A percentile compares a stretch with the other conserved stretches of the same genome.
Evolutionary conservation across 2,888 invertebrate species (phyloP).

Genomic region (Pilophorus perplexus): DNA sequence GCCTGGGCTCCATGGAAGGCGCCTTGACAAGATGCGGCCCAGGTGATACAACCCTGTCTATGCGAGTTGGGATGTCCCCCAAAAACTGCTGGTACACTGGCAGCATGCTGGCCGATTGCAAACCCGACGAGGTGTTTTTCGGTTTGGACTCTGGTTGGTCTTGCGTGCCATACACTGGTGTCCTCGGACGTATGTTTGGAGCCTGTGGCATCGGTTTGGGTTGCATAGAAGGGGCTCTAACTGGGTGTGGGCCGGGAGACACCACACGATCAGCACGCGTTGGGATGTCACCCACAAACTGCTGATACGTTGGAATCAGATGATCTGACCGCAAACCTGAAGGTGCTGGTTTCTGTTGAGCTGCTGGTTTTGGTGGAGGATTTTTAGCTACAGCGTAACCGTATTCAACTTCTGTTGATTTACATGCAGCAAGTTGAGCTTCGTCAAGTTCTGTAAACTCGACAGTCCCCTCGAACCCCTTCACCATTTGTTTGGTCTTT

Average conservation of each 20-base stretch:
- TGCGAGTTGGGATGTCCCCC: slow-evolving; percentile 47
- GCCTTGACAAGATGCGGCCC: slow-evolving; percentile 48
- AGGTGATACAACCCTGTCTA: slow-evolving; percentile 46
- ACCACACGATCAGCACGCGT: slow-evolving; percentile 42
- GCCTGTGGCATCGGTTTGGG: slow-evolving; percentile 11
- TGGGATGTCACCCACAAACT: slow-evolving; percentile 48
- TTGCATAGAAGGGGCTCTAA: slow-evolving; percentile 43
- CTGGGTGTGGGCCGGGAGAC: slow-evolving; percentile 46
- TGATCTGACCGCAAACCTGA: slow-evolving; percentile 57
- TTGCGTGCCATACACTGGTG: neutral
- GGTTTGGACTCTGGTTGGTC: slow-evolving; percentile 3
- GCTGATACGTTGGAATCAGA: slow-evolving; percentile 77
- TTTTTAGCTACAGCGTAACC: slow-evolving; percentile 30
- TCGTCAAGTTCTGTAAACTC: slow-evolving; percentile 11
- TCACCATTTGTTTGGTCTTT: slow-evolving; percentile 32
- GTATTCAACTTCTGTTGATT: slow-evolving; percentile 27
- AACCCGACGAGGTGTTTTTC: slow-evolving; percentile 48
- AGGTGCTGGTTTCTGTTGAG: slow-evolving; percentile 43
- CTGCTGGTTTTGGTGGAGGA: slow-evolving; percentile 28
- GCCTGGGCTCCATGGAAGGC: slow-evolving; percentile 39
- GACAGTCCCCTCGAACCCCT: slow-evolving; percentile 16
- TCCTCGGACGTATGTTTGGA: neutral
- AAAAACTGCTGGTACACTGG: slow-evolving; percentile 66
- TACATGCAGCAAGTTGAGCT: slow-evolving; percentile 5
- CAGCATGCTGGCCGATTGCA: slow-evolving; percentile 63